Percentiles rank a stretch among this genome's conserved stretches.
These are phyloP conservation scores for Ameiurus melas DNA, from an alignment of 2,113 vertebrate species.

Conservation along the genomic window DNA sequence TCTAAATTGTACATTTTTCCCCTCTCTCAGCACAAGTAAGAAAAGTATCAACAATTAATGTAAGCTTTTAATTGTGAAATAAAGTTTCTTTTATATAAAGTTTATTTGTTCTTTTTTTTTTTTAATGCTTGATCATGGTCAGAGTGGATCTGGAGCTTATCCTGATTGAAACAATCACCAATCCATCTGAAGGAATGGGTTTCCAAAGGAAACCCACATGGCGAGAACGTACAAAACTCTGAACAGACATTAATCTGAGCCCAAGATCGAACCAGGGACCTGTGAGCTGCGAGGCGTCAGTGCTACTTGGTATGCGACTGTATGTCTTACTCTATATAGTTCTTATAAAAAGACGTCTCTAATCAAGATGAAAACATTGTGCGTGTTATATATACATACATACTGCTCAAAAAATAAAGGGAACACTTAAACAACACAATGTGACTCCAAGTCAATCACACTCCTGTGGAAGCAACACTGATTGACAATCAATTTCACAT, in stretches of 20 bases:
- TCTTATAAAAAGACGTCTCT: background rate
- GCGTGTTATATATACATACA: background rate
- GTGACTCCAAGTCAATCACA: no score
- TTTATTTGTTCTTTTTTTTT: no score
- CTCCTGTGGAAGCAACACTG: no score
- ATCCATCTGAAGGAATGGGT: background rate
- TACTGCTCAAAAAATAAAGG: no score
- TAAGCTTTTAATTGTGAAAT: background rate
- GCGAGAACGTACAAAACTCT: background rate
- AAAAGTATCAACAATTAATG: background rate
- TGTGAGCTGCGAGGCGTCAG: no score
- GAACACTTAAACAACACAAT: no score
- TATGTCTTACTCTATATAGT: background rate
- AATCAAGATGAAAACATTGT: background rate
- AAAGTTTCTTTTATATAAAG: background rate
- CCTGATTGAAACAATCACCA: background rate
- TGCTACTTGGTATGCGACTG: background rate
- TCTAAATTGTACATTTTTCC: background rate
- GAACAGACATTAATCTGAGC: background rate
- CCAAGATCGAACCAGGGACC: background rate
- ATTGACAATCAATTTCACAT: no score
- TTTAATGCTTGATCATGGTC: no score
- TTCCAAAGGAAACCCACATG: background rate
- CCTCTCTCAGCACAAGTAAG: background rate
- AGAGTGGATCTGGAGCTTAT: background rate